phyloP scores from a whole-genome alignment of 2,888 invertebrate species.

The Protophormia terraenovae region DNA sequence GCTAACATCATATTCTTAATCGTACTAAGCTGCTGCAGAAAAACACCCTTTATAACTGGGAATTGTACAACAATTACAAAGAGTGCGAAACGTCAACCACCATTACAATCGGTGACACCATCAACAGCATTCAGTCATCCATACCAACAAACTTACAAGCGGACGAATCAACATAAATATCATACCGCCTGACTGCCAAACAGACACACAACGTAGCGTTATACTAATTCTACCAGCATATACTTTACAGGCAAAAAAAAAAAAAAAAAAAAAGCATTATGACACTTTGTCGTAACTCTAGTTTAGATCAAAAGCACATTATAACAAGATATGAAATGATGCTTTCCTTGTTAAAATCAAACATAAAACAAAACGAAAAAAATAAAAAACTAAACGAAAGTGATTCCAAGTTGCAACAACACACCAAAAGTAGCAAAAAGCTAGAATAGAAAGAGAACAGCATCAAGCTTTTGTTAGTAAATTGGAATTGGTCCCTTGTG shows the following conservation, averaged over 20 bases:
- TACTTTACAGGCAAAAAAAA: not conserved
- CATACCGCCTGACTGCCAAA: not conserved
- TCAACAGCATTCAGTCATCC: conserved; percentile 54
- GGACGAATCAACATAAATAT: no score
- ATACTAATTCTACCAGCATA: conserved; percentile 65
- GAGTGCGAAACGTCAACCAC: conserved; percentile 69
- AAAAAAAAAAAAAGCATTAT: conserved; percentile 40
- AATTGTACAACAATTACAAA: conserved; percentile 54
- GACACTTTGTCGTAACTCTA: conserved; percentile 53
- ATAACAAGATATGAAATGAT: conserved; percentile 61
- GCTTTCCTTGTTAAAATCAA: conserved; percentile 53
- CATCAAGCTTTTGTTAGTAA: conserved; percentile 66
- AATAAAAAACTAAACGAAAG: conserved; percentile 11
- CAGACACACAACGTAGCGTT: conserved; percentile 24
- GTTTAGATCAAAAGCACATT: conserved; percentile 59
- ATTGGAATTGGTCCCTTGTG: conserved; percentile 81
- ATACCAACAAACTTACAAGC: conserved; percentile 11
- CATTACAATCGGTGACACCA: conserved; percentile 68
- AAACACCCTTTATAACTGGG: conserved; percentile 10
- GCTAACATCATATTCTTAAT: conserved; percentile 5
- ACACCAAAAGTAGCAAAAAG: not conserved
- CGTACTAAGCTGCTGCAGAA: conserved; percentile 1
- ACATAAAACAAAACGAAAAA: conserved; percentile 30
- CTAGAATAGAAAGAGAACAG: conserved; percentile 28
- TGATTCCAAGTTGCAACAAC: conserved; percentile 63